These are phyloP conservation scores for Tetramorium parvispinum DNA, from an alignment of 1,140 invertebrate species.

Conservation along the genomic window DNA sequence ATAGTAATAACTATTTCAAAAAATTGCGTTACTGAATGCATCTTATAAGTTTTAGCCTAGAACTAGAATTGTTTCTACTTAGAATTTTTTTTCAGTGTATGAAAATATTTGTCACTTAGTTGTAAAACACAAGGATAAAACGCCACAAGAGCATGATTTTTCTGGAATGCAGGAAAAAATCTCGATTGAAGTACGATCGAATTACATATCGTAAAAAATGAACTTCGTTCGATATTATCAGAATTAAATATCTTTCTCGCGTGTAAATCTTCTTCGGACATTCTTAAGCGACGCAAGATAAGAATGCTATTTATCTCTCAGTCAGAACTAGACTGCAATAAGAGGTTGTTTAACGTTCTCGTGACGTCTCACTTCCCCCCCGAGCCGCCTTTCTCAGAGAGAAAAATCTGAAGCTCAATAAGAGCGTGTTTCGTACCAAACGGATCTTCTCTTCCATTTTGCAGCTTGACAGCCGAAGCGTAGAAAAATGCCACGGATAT, in stretches of 20 bases:
- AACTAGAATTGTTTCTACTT: too few species aligned
- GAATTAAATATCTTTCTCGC: neutral
- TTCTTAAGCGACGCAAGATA: constrained; percentile 9
- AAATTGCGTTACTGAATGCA: too few species aligned
- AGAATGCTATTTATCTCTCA: neutral
- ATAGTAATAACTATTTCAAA: too few species aligned
- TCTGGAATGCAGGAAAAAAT: neutral
- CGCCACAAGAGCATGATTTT: neutral
- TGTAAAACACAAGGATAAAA: neutral
- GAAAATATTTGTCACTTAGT: neutral
- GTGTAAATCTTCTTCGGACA: neutral
- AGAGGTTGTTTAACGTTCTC: constrained; percentile 40
- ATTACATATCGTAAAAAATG: neutral
- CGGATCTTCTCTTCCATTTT: constrained; percentile 21
- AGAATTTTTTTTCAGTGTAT: too few species aligned
- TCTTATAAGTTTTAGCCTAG: too few species aligned
- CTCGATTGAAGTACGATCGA: neutral
- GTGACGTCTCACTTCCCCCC: neutral
- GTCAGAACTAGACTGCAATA: constrained; percentile 39
- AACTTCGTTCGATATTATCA: neutral
- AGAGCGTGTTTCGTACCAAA: constrained; percentile 59
- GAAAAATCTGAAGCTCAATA: constrained; percentile 53
- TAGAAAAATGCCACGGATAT: constrained; percentile 72
- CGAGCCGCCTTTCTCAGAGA: neutral
- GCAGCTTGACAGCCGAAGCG: constrained; percentile 55